phyloP scores from a whole-genome alignment of 2,888 invertebrate species.

The Conistra vaccinii region DNA sequence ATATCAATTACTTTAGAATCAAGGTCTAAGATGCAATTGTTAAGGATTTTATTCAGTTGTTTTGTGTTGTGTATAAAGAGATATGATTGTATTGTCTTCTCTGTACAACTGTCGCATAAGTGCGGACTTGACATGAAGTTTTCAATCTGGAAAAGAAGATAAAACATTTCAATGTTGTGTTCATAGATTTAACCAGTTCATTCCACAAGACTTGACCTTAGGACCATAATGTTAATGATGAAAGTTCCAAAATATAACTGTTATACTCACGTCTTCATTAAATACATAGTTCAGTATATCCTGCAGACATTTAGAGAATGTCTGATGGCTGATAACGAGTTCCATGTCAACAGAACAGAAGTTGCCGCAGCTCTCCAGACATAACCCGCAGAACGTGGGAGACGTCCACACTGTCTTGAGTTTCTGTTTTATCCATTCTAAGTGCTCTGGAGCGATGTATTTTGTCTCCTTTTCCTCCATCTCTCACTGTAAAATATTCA shows the following conservation, averaged over 20 bases:
- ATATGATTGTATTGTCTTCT: conserved; percentile 75
- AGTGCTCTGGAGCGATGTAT: conserved; percentile 23
- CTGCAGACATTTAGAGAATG: conserved; percentile 67
- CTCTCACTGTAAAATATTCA: conserved; percentile 20
- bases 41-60: conserved; percentile 72
- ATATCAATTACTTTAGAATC: conserved; percentile 75
- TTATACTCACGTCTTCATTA: conserved; percentile 74
- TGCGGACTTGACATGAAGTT: conserved; percentile 68
- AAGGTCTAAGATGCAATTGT: conserved; percentile 72
- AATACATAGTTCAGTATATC: conserved; percentile 75
- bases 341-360: conserved; percentile 69
- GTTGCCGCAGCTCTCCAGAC: conserved; percentile 67
- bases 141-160: conserved; percentile 69
- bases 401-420: conserved; percentile 68
- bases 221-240: too few species aligned
- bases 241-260: neutral
- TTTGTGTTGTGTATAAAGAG: conserved; percentile 76
- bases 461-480: conserved; percentile 5
- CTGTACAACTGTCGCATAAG: conserved; percentile 74
- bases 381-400: conserved; percentile 73
- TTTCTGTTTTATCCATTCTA: conserved; percentile 72
- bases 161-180: neutral
- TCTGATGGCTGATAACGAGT: conserved; percentile 69
- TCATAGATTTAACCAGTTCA: neutral
- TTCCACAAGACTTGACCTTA: neutral